Percentiles rank a stretch among this genome's conserved stretches.
These are phyloP conservation scores for Notarius quadriscutis DNA, from an alignment of 2,113 vertebrate genomes.

Conservation along the genomic window DNA sequence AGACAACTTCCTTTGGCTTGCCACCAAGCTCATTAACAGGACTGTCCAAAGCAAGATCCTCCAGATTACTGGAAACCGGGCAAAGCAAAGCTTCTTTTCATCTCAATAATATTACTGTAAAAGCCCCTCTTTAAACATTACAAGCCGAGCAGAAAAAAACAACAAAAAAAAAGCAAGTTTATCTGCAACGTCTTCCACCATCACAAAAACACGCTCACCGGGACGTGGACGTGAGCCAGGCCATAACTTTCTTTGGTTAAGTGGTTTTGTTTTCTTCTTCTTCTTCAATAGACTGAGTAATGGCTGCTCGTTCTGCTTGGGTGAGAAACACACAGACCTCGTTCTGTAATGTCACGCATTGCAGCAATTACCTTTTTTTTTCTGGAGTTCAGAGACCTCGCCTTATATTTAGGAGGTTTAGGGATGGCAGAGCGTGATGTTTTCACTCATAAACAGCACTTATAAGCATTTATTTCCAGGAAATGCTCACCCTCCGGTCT, in stretches of 20 bases:
- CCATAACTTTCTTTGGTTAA: constrained; percentile 48
- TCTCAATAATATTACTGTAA: constrained; percentile 63
- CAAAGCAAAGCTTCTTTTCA: constrained; percentile 51
- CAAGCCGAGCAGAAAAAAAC: constrained; percentile 60
- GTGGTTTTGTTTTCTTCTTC: constrained; percentile 29
- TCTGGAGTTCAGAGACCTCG: constrained; percentile 24
- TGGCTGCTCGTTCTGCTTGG: constrained; percentile 36
- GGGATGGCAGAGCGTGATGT: constrained; percentile 30
- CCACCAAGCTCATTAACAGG: constrained; percentile 18
- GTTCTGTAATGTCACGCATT: constrained; percentile 44
- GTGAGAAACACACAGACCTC: constrained; percentile 34
- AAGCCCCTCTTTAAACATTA: constrained; percentile 55
- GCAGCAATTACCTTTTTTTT: constrained; percentile 44
- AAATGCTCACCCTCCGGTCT: constrained; percentile 21
- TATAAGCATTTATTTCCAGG: constrained; percentile 30
- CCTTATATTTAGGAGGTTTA: constrained; percentile 41
- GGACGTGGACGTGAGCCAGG: constrained; percentile 60
- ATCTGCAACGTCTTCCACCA: constrained; percentile 63
- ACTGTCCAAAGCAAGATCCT: constrained; percentile 25
- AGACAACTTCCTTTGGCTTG: not conserved
- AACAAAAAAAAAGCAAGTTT: constrained; percentile 70
- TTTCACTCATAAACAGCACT: constrained; percentile 44
- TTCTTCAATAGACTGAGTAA: constrained; percentile 50
- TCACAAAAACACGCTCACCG: constrained; percentile 45
- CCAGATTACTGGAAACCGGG: constrained; percentile 66